Evolutionary conservation across 2,113 vertebrate species (phyloP), one percentile per base, ranked within the genome.

Genomic region (Vimba vimba): DNA sequence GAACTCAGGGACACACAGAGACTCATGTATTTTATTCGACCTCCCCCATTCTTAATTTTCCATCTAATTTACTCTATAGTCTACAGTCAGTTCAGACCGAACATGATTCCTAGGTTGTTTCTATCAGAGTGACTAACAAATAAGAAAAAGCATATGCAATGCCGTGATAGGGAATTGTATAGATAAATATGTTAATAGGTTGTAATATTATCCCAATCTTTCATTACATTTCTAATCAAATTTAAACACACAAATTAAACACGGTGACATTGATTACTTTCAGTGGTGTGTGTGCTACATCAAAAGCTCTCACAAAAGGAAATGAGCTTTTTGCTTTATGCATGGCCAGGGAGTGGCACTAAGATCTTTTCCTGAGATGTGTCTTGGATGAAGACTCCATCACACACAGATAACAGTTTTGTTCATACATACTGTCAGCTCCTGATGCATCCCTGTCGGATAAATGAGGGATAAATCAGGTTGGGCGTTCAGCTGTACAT

Each of bases 1-100:
- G 88, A 88, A 88, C 86, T 85, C 85, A 52, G 77, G 59, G 55
- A 80, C 30, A 59, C 25, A 64, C 57, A 64, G 13, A 77, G n/a
- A 77, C 10, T 43, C 23, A 9, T 15, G 50, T 25, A 9, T 27
- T 15, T 74, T n/a, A 47, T 15, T 75, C 73, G 3, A 75, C 52
- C 59, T 80, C n/a, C 59, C 55, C 15, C 33, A 81, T 64, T 64
- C 23, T 43, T 62, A 23, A 78, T 57, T 33, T 36, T 13, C 5
- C 15, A 77, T 33, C 50, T 9, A 45, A 64, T 80, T 62, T 62
- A 4, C 13, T 45, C 43, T 8, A 36, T 4, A 25, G 25, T 2
- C 60, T 13, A 13, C 60, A 27, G 17, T 43, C 43, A 47, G 21
- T 47, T 50, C 12, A 75, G 13, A 75, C 73, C 73, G 50, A 50